Evolutionary conservation across 1,140 invertebrate genomes (phyloP).

Genomic region (Drosophila ananassae): DNA sequence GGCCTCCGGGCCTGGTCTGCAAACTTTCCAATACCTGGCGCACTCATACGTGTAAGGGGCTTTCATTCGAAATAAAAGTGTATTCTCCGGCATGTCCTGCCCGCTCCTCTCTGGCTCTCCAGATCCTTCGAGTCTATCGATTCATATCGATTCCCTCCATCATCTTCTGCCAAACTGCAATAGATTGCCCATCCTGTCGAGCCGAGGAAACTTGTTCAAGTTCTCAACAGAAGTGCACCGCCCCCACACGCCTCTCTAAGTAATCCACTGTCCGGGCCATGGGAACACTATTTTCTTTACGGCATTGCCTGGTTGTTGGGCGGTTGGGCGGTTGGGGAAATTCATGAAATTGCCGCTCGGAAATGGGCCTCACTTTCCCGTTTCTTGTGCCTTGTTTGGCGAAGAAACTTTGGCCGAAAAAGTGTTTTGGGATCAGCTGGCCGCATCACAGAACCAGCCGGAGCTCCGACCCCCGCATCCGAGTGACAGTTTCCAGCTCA

Average conservation of each 20-base stretch:
- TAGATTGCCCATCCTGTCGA: no score
- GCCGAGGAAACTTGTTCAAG: slow-evolving; percentile 14
- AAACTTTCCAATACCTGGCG: slow-evolving; percentile 60
- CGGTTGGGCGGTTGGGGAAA: slow-evolving; percentile 27
- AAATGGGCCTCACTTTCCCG: slow-evolving; percentile 42
- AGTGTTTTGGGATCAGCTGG: slow-evolving; percentile 45
- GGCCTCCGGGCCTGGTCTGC: slow-evolving; percentile 14
- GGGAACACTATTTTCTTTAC: slow-evolving; percentile 54
- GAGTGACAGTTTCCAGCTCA: slow-evolving; percentile 17
- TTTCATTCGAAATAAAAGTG: no score
- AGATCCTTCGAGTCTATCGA: background rate
- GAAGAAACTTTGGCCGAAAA: slow-evolving; percentile 34
- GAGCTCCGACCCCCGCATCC: background rate
- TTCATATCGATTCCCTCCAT: background rate
- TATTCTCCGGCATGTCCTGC: no score
- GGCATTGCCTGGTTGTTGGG: slow-evolving; percentile 37
- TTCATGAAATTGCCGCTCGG: slow-evolving; percentile 43
- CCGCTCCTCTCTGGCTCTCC: no score
- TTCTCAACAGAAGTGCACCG: slow-evolving; percentile 4
- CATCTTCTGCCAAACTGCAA: background rate
- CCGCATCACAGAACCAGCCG: background rate
- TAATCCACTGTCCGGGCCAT: background rate
- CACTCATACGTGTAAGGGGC: slow-evolving; percentile 31
- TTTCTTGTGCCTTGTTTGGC: slow-evolving; percentile 10
- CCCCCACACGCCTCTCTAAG: background rate